Evolutionary conservation across 2,888 invertebrate genomes (phyloP).

Genomic region (Aethes cnicana): DNA sequence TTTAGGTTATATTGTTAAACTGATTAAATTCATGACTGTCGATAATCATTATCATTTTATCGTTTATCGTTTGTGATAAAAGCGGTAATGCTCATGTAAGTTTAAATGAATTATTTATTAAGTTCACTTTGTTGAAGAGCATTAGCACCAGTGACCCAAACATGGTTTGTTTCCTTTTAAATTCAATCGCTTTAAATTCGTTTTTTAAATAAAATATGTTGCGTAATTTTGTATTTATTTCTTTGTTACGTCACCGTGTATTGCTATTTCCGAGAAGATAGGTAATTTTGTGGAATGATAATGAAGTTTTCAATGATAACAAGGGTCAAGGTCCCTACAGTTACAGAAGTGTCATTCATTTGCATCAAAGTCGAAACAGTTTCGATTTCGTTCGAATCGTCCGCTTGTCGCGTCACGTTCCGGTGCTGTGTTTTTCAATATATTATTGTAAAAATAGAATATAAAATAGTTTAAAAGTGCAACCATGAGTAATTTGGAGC

Average conservation of each 20-base stretch:
- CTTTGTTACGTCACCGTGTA: not conserved
- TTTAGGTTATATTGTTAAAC: slow-evolving; percentile 4
- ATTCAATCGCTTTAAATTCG: too few species aligned
- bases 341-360: slow-evolving; percentile 17
- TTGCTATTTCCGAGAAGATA: slow-evolving; percentile 6
- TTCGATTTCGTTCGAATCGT: not conserved
- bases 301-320: slow-evolving; percentile 24
- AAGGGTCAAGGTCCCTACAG: slow-evolving; percentile 29
- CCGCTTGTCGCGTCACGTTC: not conserved
- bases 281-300: slow-evolving; percentile 17
- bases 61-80: slow-evolving; percentile 3
- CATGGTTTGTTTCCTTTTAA: slow-evolving; percentile 19
- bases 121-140: slow-evolving; percentile 3
- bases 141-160: slow-evolving; percentile 6
- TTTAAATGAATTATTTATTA: not conserved
- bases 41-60: slow-evolving; percentile 20
- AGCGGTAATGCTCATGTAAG: slow-evolving; percentile 14
- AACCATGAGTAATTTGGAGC: slow-evolving; percentile 58
- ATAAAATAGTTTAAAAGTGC: not conserved
- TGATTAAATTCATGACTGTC: slow-evolving; percentile 10
- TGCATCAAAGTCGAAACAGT: not conserved
- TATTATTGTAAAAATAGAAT: not conserved
- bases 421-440: not conserved
- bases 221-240: not conserved
- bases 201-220: too few species aligned